These are phyloP conservation scores for Astropecten irregularis DNA, from an alignment of 53 echinoderm and acorn worm species.

Conservation along the genomic window DNA sequence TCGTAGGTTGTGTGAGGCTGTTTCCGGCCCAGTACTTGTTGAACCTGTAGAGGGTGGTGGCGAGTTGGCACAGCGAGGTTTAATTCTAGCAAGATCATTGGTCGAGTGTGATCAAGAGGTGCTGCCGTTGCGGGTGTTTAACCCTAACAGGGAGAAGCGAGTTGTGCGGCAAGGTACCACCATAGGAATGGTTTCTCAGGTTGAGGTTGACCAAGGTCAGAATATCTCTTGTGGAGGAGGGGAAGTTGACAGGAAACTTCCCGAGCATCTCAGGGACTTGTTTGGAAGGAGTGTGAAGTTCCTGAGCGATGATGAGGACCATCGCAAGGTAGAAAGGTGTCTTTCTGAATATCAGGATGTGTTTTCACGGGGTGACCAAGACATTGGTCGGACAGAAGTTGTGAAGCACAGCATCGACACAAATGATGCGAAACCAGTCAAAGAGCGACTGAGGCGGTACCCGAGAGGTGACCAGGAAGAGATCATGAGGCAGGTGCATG, in stretches of 20 bases:
- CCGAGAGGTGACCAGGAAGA: not conserved
- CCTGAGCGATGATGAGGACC: not conserved
- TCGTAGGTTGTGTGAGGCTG: not conserved
- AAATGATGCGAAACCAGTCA: not conserved
- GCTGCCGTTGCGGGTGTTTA: constrained; percentile 30
- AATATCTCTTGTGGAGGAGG: not conserved
- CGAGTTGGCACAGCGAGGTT: not conserved
- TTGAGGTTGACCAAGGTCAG: not conserved
- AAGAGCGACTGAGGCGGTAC: constrained; percentile 4
- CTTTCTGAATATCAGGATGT: not conserved
- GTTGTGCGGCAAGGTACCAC: constrained; percentile 15
- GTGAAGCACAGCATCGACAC: constrained; percentile 21
- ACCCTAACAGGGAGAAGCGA: constrained; percentile 21
- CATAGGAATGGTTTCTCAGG: constrained; percentile 28
- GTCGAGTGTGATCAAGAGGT: constrained; percentile 9
- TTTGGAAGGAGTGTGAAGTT: not conserved
- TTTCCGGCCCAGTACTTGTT: constrained; percentile 8
- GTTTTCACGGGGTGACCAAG: constrained; percentile 9
- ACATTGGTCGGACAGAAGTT: not conserved
- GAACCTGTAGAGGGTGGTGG: constrained; percentile 9
- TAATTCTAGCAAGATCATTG: constrained; percentile 12
- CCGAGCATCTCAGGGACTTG: constrained; percentile 16
- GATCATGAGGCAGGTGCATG: not conserved
- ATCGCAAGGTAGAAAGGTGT: not conserved
- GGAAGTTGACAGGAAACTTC: not conserved